Evolutionary conservation across 1,140 invertebrate genomes (phyloP).

Genomic region (Spodoptera litura): DNA sequence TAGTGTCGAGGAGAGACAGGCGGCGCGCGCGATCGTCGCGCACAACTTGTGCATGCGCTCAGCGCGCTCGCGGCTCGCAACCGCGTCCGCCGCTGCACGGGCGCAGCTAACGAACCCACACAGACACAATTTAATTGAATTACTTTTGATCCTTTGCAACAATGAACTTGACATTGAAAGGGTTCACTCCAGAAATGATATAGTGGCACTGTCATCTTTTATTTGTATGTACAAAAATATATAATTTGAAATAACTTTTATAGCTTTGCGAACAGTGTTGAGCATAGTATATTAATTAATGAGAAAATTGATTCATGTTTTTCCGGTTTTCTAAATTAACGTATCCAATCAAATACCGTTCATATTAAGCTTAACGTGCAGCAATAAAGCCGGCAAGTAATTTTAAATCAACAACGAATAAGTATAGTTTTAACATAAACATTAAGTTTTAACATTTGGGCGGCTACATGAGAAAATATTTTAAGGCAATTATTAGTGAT

Average conservation of each 20-base stretch:
- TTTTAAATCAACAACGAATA: slow-evolving; percentile 55
- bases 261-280: neutral
- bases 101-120: slow-evolving; percentile 60
- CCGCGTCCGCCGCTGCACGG: slow-evolving; percentile 30
- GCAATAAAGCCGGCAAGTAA: slow-evolving; percentile 53
- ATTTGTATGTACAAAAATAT: neutral
- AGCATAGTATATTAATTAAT: slow-evolving; percentile 6
- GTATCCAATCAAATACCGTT: slow-evolving; percentile 47
- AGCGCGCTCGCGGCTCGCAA: slow-evolving; percentile 45
- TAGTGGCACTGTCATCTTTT: neutral
- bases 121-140: slow-evolving; percentile 67
- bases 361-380: slow-evolving; percentile 39
- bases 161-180: slow-evolving; percentile 59
- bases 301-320: slow-evolving; percentile 41
- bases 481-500: slow-evolving; percentile 63
- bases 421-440: slow-evolving; percentile 42
- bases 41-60: slow-evolving; percentile 33
- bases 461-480: slow-evolving; percentile 64
- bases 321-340: slow-evolving; percentile 33
- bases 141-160: slow-evolving; percentile 53
- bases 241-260: slow-evolving; percentile 6
- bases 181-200: slow-evolving; percentile 24
- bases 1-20: slow-evolving; percentile 66
- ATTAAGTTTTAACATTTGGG: slow-evolving; percentile 37
- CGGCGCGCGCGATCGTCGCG: slow-evolving; percentile 55